A percentile compares a stretch with the other conserved stretches of the same genome.
These are phyloP conservation scores for Coenobita brevimanus DNA, from an alignment of 1,140 invertebrate species.

Conservation along the genomic window DNA sequence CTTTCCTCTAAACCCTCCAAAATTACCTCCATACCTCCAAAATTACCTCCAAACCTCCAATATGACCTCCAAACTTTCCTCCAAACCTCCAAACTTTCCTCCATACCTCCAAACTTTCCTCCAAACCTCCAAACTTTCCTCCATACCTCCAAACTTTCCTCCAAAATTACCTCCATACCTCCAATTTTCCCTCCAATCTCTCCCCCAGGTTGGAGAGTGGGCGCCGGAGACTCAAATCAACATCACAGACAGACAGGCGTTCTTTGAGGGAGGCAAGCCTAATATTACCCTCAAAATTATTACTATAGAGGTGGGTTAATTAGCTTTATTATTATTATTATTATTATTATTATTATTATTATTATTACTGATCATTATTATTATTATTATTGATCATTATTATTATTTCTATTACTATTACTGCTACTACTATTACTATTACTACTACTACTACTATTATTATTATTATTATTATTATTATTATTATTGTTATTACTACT, in stretches of 20 bases:
- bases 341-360: no score
- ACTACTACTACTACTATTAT: no score
- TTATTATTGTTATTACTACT: no score
- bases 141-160: no score
- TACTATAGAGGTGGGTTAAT: slow-evolving; percentile 86
- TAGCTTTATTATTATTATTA: no score
- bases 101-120: background rate
- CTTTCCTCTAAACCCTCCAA: slow-evolving; percentile 68
- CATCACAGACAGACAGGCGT: slow-evolving; percentile 88
- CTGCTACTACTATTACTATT: no score
- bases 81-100: background rate
- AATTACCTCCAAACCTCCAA: background rate
- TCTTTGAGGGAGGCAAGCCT: slow-evolving; percentile 85
- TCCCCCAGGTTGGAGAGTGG: slow-evolving; percentile 86
- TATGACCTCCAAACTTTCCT: no score
- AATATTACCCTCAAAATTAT: slow-evolving; percentile 93
- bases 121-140: background rate
- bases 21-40: background rate
- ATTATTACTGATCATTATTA: no score
- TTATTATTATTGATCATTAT: no score
- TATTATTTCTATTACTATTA: no score
- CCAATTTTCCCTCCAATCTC: background rate
- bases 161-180: no score
- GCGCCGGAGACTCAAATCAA: slow-evolving; percentile 82
- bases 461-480: no score